A percentile compares a stretch with the other conserved stretches of the same genome.
Evolutionary conservation across 2,888 invertebrate genomes (phyloP).

Genomic region (Heliconius aoede): DNA sequence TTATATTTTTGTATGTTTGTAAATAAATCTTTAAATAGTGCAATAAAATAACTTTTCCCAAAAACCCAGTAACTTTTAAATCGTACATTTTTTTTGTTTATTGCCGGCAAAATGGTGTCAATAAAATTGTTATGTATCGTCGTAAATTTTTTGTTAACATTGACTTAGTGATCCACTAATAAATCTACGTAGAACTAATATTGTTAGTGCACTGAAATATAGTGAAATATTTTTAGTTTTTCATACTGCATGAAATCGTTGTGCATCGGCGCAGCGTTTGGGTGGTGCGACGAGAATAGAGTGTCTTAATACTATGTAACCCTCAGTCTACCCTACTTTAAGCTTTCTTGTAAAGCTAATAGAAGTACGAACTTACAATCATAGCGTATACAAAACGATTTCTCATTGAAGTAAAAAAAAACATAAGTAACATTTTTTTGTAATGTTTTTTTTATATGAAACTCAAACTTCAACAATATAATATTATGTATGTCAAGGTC

Average conservation of each 20-base stretch:
- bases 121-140: constrained; percentile 51
- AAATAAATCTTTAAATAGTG: not conserved
- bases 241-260: too few relatives aligned
- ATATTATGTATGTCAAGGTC: constrained; percentile 2
- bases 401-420: not conserved
- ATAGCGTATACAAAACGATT: not conserved
- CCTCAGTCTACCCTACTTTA: not conserved
- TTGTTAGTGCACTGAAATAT: constrained; percentile 32
- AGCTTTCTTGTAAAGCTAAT: not conserved
- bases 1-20: not conserved
- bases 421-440: not conserved
- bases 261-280: too few relatives aligned
- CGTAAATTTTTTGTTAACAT: constrained; percentile 51
- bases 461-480: not conserved
- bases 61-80: constrained; percentile 32
- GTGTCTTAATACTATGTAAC: not conserved
- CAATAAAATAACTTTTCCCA: not conserved
- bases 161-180: constrained; percentile 51
- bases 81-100: constrained; percentile 44
- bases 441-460: not conserved
- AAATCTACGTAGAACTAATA: constrained; percentile 48
- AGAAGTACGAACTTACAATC: not conserved
- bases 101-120: constrained; percentile 41
- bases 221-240: not conserved
- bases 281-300: not conserved